Conservation (phyloP, 2,113 vertebrate species). For the Athene cunicularia region DNA sequence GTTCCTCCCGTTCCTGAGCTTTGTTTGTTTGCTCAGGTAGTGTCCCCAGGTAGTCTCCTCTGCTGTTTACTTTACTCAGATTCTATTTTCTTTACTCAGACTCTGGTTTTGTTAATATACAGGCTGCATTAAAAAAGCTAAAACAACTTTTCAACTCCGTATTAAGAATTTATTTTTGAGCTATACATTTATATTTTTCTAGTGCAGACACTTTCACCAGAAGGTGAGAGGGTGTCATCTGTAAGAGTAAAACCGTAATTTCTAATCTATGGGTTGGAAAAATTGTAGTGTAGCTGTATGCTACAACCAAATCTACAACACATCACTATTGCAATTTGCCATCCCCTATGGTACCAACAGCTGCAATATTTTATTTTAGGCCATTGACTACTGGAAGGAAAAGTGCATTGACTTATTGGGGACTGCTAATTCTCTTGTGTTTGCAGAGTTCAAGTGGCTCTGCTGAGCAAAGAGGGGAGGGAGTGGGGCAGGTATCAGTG, state of each 20-base stretch:
- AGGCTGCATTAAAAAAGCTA: neutral
- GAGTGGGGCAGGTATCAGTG: neutral
- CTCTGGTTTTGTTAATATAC: neutral
- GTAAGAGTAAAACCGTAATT: neutral
- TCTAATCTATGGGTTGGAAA: neutral
- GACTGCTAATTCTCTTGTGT: neutral
- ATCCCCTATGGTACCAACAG: accelerated
- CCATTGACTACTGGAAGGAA: neutral
- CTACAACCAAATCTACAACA: neutral
- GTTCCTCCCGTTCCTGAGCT: neutral
- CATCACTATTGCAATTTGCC: neutral
- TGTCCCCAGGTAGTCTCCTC: neutral
- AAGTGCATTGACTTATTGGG: neutral
- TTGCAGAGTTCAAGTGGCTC: neutral
- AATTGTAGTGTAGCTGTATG: neutral
- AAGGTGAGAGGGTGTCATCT: neutral
- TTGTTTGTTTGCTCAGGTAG: neutral
- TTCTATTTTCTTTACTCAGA: neutral
- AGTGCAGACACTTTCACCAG: neutral
- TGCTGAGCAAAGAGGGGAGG: accelerated
- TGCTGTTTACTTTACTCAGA: neutral
- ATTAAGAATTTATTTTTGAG: neutral
- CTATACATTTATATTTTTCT: neutral
- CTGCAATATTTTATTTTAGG: neutral
- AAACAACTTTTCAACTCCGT: neutral